Conservation (phyloP, 1,140 invertebrate genomes). For the Brachystomella parvula region DNA sequence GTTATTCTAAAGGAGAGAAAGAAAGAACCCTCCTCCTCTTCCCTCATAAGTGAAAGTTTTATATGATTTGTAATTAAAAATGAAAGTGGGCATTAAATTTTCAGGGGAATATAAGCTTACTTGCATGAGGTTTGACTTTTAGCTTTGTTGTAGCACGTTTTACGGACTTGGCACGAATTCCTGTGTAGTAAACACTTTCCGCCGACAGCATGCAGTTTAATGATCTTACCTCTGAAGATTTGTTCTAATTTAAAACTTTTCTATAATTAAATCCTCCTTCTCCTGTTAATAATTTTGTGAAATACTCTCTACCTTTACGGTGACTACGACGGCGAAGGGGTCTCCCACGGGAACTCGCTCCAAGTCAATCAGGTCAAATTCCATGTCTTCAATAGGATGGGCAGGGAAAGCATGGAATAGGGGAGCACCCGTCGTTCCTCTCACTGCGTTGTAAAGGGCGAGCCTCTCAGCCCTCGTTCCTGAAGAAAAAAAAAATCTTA, state of each 20-base stretch:
- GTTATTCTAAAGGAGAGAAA: neutral
- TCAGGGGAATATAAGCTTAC: slow-evolving; percentile 44
- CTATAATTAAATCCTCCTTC: neutral
- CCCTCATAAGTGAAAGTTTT: neutral
- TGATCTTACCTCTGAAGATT: slow-evolving; percentile 52
- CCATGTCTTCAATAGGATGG: slow-evolving; percentile 51
- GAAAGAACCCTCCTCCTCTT: neutral
- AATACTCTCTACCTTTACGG: slow-evolving; percentile 49
- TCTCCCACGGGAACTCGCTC: slow-evolving; percentile 61
- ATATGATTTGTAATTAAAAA: neutral
- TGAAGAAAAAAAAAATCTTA: slow-evolving; percentile 34
- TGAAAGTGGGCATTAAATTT: neutral
- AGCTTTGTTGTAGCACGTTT: slow-evolving; percentile 60
- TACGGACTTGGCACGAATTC: slow-evolving; percentile 57
- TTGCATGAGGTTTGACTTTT: slow-evolving; percentile 50
- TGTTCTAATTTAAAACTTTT: slow-evolving; percentile 46
- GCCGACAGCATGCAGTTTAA: slow-evolving; percentile 58
- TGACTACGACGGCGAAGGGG: slow-evolving; percentile 56
- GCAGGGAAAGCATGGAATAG: slow-evolving; percentile 45
- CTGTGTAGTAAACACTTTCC: slow-evolving; percentile 67
- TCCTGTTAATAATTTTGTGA: neutral
- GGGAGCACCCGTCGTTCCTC: slow-evolving; percentile 57
- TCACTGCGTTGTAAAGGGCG: slow-evolving; percentile 58
- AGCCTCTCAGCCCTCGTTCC: slow-evolving; percentile 57
- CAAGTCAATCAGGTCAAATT: slow-evolving; percentile 59